Evolutionary conservation across 2,113 vertebrate species (phyloP), one percentile per base, ranked within the genome.

Genomic region (Narcine bancroftii): DNA sequence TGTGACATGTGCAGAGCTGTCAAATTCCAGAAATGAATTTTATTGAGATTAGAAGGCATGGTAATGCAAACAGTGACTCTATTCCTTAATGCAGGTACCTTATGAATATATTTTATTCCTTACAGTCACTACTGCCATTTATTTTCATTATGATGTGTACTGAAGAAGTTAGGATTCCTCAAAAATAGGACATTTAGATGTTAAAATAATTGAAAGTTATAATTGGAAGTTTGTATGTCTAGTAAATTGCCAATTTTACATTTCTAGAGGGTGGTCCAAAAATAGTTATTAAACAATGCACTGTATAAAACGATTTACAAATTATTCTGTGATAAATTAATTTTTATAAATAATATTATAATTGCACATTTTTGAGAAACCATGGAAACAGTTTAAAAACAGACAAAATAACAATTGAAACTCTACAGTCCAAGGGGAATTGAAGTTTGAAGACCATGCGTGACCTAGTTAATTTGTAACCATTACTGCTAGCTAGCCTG

Each of bases 381-480:
- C 47, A 81, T 50, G 42, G 50, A 79, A 81, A 56, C 81, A 56
- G 29, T 15, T 17, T 11, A 85, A 53, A 36, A 85, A 17, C 50
- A 0, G 15, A 56, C 81, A 85, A 56, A 56, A 60, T 85, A 85
- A 60, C 56, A 85, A n/a, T 85, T 85, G n/a, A 81, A 81, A 60
- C 79, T 83, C 9, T 83, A 53, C 10, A 29, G 47, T 53, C 79
- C 81, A 85, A 33, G 81, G 29, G 47, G 53, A 56, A 85, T 56
- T 56, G 11, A 60, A 56, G 81, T 60, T 85, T 85, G 50, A 56
- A 53, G 13, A 56, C 50, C 17, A 56, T 3, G 36, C 11, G n/a
- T 75, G 53, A 85, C 39, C 76, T 56, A 56, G 33, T 60, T 85
- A 36, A n/a, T 85, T 85, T 85, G 81, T 53, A 56, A 85, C 26